These are phyloP conservation scores for Pseudococcus longispinus DNA, from an alignment of 2,888 invertebrate genomes.

Conservation along the genomic window DNA sequence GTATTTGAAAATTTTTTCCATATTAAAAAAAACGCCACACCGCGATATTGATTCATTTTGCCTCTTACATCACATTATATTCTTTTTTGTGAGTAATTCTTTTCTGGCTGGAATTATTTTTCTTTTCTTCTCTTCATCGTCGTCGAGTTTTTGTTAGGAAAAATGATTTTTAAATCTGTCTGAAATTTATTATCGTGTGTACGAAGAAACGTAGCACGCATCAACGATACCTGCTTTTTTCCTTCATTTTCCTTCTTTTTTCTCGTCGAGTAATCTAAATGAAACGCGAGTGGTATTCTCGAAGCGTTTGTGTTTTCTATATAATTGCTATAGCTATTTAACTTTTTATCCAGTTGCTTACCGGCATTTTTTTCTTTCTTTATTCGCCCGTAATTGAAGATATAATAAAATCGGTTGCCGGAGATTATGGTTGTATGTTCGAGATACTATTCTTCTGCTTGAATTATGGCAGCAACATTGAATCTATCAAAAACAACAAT, in stretches of 20 bases:
- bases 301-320: background rate
- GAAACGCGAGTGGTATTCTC: background rate
- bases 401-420: background rate
- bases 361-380: background rate
- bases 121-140: background rate
- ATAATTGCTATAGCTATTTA: background rate
- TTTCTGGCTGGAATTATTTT: background rate
- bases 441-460: too few relatives aligned
- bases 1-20: conserved; percentile 1
- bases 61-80: background rate
- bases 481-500: background rate
- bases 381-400: background rate
- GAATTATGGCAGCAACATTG: too few relatives aligned
- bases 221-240: conserved; percentile 4
- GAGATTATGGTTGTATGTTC: background rate
- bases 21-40: background rate
- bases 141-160: background rate
- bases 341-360: background rate
- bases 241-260: background rate
- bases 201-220: background rate
- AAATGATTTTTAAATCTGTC: conserved; percentile 17
- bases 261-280: background rate
- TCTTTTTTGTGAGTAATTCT: background rate
- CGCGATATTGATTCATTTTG: background rate
- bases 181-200: conserved; percentile 1